These are phyloP conservation scores for Gobio gobio DNA, from an alignment of 2,113 vertebrate species.

Conservation along the genomic window DNA sequence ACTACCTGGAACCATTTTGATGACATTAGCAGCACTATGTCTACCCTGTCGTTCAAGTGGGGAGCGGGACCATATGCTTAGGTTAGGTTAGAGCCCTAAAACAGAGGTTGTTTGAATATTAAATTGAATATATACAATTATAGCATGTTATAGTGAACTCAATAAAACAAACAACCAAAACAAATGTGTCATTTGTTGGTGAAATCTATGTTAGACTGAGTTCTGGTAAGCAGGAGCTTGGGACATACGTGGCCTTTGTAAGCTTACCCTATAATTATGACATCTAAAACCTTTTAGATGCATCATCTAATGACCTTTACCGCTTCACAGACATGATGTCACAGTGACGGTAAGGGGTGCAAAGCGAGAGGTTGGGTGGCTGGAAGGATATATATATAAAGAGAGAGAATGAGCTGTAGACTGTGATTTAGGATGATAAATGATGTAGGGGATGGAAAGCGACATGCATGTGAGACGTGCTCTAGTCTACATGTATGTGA, in stretches of 20 bases:
- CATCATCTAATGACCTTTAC: constrained; percentile 16
- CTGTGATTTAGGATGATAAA: constrained; percentile 51
- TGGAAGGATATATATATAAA: not conserved
- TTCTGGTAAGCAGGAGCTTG: not conserved
- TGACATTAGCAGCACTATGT: too few relatives aligned
- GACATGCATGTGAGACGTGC: not conserved
- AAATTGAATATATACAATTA: too few relatives aligned
- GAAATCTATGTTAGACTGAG: not conserved
- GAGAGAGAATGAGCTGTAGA: not conserved
- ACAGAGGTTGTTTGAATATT: too few relatives aligned
- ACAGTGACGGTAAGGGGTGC: not conserved
- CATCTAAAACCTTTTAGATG: constrained; percentile 13
- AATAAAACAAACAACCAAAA: too few relatives aligned
- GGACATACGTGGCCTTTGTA: not conserved
- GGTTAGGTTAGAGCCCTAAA: too few relatives aligned
- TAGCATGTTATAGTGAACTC: too few relatives aligned
- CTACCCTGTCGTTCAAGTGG: too few relatives aligned
- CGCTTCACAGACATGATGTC: constrained; percentile 14
- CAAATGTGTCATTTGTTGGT: not conserved
- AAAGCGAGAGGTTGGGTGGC: not conserved
- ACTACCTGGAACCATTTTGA: too few relatives aligned
- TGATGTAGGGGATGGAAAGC: constrained; percentile 44
- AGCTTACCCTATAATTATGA: not conserved
- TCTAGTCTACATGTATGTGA: constrained; percentile 18
- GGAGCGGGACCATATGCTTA: too few relatives aligned